These are phyloP conservation scores for Procavia capensis DNA, from an alignment of 2,113 vertebrate genomes.

Conservation along the genomic window DNA sequence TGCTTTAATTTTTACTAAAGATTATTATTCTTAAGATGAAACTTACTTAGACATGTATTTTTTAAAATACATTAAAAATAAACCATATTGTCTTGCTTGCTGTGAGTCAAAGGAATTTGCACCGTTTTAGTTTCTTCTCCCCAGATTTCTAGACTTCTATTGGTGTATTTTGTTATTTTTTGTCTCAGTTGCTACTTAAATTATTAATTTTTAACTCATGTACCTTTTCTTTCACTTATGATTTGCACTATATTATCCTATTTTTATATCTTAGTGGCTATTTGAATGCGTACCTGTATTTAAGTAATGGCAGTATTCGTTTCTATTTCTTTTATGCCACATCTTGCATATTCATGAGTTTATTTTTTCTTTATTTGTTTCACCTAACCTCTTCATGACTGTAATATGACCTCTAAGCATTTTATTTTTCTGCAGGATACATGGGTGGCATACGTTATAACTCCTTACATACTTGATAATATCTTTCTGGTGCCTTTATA, in stretches of 20 bases:
- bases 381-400: neutral
- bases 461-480: neutral
- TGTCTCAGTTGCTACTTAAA: neutral
- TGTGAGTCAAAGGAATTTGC: neutral
- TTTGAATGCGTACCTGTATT: neutral
- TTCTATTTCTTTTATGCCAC: neutral
- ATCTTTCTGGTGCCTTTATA: slow-evolving; percentile 26
- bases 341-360: neutral
- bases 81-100: neutral
- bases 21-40: neutral
- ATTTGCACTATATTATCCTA: neutral
- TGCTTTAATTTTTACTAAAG: slow-evolving; percentile 24
- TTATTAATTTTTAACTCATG: neutral
- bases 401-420: neutral
- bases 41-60: neutral
- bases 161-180: neutral
- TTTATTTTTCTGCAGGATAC: neutral
- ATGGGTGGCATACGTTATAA: neutral
- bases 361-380: neutral
- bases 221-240: slow-evolving; percentile 36
- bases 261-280: neutral
- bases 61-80: slow-evolving; percentile 6
- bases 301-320: neutral
- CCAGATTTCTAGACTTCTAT: neutral
- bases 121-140: neutral